Base-by-base conservation (phyloP, 2,888 invertebrate species). In the Hirtodrosophila histrioides region DNA sequence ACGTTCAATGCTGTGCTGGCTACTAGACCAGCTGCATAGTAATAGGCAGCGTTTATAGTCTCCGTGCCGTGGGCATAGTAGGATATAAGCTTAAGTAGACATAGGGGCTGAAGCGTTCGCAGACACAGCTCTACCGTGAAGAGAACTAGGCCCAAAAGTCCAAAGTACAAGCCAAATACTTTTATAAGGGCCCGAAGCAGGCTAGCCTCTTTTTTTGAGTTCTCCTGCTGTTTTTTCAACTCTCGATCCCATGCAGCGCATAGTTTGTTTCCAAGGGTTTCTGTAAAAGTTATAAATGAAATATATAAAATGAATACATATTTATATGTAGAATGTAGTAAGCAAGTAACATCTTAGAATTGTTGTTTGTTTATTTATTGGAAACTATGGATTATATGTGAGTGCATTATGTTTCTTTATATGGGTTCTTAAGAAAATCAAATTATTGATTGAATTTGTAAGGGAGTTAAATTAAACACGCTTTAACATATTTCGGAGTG, bases 1-100 rank as follows among this genome's bases (percentile, higher is more conserved):
- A 97, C 94, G 84, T 95, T 95, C 23, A 96, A 86, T 0, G 95
- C 94, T 0, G 96, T 96, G 82, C 95, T 95, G 2, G 95, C 75
- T 2, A 96, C 93, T 39, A 97, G 94, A 0, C 94, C 94, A 0
- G 92, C 94, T 0, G 97, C 96, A 90, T 95, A 96, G 51, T 95
- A 90, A 89, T 96, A 97, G 0, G 97, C 97, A 10, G 95, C 93
- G 33, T 85, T 75, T 3, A 82, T 77, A 9, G 87, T 68, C 3
- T 85, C 73, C 37, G 69, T 49, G 3, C 62, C 79, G 17, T 86
- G 64, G 1, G 87, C 83, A 90, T 94, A 95, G 90, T 93, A 95
- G 31, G 93, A 92, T 53, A 95, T 93, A 48, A 95, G 89, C 75
- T 93, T 93, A 33, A 95, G 94, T 53, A 95, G 93, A 81, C 94